Evolutionary conservation across 2,113 vertebrate species (phyloP), one percentile per base, ranked within the genome.

Genomic region (Cairina moschata): DNA sequence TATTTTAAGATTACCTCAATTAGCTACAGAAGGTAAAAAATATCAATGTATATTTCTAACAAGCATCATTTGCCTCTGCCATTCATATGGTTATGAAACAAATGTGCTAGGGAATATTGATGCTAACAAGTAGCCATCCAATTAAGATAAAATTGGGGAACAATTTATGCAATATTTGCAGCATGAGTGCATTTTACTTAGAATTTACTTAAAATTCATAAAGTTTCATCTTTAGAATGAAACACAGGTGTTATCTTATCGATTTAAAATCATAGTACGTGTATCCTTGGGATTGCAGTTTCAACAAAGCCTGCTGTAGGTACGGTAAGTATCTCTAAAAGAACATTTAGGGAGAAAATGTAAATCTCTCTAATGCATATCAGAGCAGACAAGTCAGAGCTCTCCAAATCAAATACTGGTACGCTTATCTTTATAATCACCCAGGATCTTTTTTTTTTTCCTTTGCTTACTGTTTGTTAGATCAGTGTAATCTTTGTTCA

Each of bases 11-110:
- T 92, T 93, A 83, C 58, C 46, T 93, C 81, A 83, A 94, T 81
- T 69, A 89, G 76, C 84, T 95, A 94, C 84, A 95, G 92, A 95
- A 95, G 54, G 93, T 79, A 97, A 97, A 95, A 96, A 84, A 93
- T 69, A 89, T 60, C 77, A 71, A 79, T 86, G 79, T 89, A 66
- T 80, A 78, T 84, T 79, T 89, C 96, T 96, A 96, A 92, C 66
- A 78, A 84, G 88, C 75, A 85, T 93, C 15, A 7, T 82, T 96
- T 96, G 74, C 88, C 46, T 90, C 86, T 93, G 89, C 87, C 83
- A 93, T 93, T 95, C 89, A 91, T 54, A 66, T 31, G 55, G 59
- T 81, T 94, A 89, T 65, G 87, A 85, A 94, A 93, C 68, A 93
- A 88, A 81, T 52, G 56, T 38, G 55, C 40, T 88, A 50, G 38